Evolutionary conservation across 2,797 vertebrate genomes (phyloP), one percentile per base, ranked within the genome.

Genomic region (Spheniscus humboldti): DNA sequence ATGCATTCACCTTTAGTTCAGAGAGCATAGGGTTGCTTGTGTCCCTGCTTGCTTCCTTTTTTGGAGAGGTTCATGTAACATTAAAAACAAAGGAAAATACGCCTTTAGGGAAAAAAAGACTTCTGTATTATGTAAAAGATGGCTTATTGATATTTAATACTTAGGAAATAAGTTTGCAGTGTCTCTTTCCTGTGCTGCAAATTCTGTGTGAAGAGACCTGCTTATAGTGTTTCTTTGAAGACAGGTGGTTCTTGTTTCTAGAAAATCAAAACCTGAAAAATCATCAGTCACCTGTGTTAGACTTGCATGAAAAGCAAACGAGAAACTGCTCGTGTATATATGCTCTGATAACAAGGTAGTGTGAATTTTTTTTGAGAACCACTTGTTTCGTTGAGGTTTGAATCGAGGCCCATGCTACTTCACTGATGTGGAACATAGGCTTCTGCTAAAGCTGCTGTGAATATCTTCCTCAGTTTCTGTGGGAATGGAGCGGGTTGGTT

Each of bases 371-470:
- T 76, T 77, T 41, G 9, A 5, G 37, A 31, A 14, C 22, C 11
- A 8, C 18, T 23, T 2, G 1, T 73, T 83, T 91, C 4, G 16
- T 45, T 91, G 41, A 50, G 45, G 15, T 67, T 81, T 82, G 6
- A 37, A 16, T 68, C 2, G 11, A 86, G n/a, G n/a, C 27, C 52
- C 5, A 0, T 43, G 4, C 18, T n/a, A 0, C 31, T 71, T 67
- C 52, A n/a, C 18, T 56, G 11, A 24, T 28, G 35, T 67, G 63
- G 10, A 79, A 16, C 12, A 11, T 10, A 13, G 6, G 13, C 20
- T 81, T 81, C 33, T 81, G 24, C 33, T 85, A 47, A 66, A 85
- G n/a, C 30, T 84, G 30, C 45, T 1, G 2, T 11, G 13, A 80
- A 12, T 69, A 4, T 48, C 43, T 77, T 50, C 19, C 47, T 24